Percentiles rank a stretch among this genome's conserved stretches.
Evolutionary conservation across 2,888 invertebrate species (phyloP).

Genomic region (Amblyteles armatorius): DNA sequence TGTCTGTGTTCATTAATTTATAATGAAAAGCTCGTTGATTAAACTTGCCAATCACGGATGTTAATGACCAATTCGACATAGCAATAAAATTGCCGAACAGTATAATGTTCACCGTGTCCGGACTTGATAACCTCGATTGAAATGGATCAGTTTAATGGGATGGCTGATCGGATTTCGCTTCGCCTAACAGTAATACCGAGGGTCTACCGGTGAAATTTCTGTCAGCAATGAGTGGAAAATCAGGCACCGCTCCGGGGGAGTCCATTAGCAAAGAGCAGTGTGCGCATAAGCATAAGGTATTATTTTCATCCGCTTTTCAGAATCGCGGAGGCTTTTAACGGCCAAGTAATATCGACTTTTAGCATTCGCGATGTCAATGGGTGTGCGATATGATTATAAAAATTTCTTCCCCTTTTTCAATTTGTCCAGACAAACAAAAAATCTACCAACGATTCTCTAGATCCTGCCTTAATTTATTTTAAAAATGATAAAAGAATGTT

Average conservation of each 20-base stretch:
- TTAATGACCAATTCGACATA: not conserved
- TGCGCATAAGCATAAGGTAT: constrained; percentile 15
- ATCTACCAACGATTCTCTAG: not conserved
- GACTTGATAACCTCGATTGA: not conserved
- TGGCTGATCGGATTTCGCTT: constrained; percentile 38
- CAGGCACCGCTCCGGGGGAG: not conserved
- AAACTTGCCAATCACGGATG: not conserved
- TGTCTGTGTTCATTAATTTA: not conserved
- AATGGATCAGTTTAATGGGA: constrained; percentile 35
- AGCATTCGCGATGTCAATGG: constrained; percentile 9
- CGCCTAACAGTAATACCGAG: constrained; percentile 1
- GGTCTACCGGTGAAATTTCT: constrained; percentile 22
- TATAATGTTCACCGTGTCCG: not conserved
- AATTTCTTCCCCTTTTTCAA: not conserved
- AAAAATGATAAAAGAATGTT: not conserved
- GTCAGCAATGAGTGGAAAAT: constrained; percentile 35
- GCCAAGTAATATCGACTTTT: constrained; percentile 27
- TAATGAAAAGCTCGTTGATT: not conserved
- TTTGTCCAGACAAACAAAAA: not conserved
- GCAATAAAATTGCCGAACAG: not conserved
- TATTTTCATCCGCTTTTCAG: constrained; percentile 46
- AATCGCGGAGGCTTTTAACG: constrained; percentile 38
- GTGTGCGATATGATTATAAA: not conserved
- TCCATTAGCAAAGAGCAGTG: constrained; percentile 41
- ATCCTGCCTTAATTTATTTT: not conserved